phyloP scores from a whole-genome alignment of 2,797 vertebrate genomes.

The Gorsachius magnificus region DNA sequence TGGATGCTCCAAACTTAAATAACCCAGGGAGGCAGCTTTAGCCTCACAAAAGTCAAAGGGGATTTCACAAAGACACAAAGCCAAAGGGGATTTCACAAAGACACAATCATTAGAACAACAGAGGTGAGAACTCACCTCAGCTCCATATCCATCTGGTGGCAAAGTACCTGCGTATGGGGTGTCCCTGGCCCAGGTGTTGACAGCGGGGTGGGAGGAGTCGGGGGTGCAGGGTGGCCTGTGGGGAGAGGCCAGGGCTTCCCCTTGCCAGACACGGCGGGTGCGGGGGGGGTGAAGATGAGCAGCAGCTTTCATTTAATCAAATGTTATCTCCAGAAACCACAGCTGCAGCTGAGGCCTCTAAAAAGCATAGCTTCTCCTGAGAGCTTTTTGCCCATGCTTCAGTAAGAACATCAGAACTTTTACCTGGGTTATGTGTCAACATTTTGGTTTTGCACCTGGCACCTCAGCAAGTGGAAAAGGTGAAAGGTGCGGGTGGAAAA shows the following conservation, averaged over 20 bases:
- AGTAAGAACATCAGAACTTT: conserved; percentile 7
- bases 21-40: not conserved
- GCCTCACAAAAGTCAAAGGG: not conserved
- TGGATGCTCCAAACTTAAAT: not conserved
- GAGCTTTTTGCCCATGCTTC: conserved; percentile 24
- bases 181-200: not conserved
- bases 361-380: not conserved
- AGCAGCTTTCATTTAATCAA: conserved; percentile 51
- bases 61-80: not conserved
- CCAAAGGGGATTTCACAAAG: not conserved
- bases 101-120: fast-evolving
- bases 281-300: not conserved
- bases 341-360: conserved; percentile 31
- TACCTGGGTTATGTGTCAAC: not conserved
- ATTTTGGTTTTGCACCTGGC: not conserved
- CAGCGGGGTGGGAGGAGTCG: no score
- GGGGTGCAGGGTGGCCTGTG: no score
- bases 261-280: not conserved
- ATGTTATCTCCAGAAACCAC: conserved; percentile 35
- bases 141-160: not conserved
- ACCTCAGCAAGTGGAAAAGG: not conserved
- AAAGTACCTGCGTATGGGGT: not conserved
- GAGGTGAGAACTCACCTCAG: not conserved
- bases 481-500: no score
- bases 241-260: not conserved